phyloP scores from a whole-genome alignment of 2,888 invertebrate species.

The Sarcophaga carnaria region DNA sequence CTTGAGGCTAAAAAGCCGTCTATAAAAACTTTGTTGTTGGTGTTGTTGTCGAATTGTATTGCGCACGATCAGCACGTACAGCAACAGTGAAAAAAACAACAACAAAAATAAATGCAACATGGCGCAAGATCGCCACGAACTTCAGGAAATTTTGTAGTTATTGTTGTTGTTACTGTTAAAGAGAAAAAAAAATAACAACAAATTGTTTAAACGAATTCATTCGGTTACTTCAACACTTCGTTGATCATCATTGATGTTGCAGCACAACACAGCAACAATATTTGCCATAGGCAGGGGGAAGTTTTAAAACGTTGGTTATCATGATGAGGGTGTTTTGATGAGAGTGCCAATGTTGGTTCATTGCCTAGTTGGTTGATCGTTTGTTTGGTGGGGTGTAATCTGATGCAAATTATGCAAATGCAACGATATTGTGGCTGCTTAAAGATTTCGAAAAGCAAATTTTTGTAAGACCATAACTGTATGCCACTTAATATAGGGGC shows the following conservation, averaged over 20 bases:
- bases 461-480: no score
- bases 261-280: constrained; percentile 32
- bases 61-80: constrained; percentile 80
- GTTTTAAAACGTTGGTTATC: constrained; percentile 32
- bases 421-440: constrained; percentile 66
- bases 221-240: no score
- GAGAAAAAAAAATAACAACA: constrained; percentile 52
- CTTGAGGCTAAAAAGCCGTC: constrained; percentile 22
- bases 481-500: constrained; percentile 13
- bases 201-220: constrained; percentile 42
- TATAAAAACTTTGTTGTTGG: constrained; percentile 31
- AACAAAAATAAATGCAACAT: constrained; percentile 57
- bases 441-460: constrained; percentile 24
- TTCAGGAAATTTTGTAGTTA: constrained; percentile 58
- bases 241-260: neutral
- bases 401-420: constrained; percentile 67
- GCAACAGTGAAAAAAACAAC: neutral
- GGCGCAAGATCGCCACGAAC: constrained; percentile 71
- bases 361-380: neutral
- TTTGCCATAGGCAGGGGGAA: constrained; percentile 24
- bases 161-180: constrained; percentile 31
- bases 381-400: constrained; percentile 59
- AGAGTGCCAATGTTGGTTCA: constrained; percentile 41
- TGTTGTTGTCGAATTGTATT: constrained; percentile 54
- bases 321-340: constrained; percentile 61